phyloP scores from a whole-genome alignment of 2,888 invertebrate species.

The Spialia ferax region DNA sequence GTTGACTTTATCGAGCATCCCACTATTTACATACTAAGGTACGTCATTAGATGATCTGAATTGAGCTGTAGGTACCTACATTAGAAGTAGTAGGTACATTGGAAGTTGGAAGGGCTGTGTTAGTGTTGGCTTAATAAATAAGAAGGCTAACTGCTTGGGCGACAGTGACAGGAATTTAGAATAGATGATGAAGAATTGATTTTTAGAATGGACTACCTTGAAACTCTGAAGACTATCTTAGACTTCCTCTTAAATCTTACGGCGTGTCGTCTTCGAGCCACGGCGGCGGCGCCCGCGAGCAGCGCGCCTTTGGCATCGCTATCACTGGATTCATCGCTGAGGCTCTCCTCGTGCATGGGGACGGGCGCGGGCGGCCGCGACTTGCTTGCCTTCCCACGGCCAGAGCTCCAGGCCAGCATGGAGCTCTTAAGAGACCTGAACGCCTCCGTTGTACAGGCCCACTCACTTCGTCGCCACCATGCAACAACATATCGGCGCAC shows the following conservation, averaged over 20 bases:
- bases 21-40: constrained; percentile 20
- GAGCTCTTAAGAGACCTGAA: constrained; percentile 81
- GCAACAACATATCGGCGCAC: constrained; percentile 82
- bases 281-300: constrained; percentile 76
- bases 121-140: too few relatives aligned
- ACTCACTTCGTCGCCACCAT: constrained; percentile 70
- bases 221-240: constrained; percentile 75
- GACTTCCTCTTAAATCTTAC: constrained; percentile 78
- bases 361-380: constrained; percentile 56
- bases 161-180: too few relatives aligned
- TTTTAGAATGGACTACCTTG: too few relatives aligned
- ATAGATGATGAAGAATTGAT: too few relatives aligned
- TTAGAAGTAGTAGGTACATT: too few relatives aligned
- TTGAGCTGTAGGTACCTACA: background rate
- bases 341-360: constrained; percentile 46
- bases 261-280: constrained; percentile 80
- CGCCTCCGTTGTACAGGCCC: constrained; percentile 84
- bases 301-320: constrained; percentile 66
- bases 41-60: constrained; percentile 29
- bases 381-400: constrained; percentile 63
- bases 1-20: constrained; percentile 48
- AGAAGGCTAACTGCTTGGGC: too few relatives aligned
- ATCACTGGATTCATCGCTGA: constrained; percentile 64
- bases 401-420: constrained; percentile 79
- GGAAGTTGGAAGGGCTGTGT: too few relatives aligned